These are phyloP conservation scores for Mallotus villosus DNA, from an alignment of 2,797 vertebrate species.

Conservation along the genomic window DNA sequence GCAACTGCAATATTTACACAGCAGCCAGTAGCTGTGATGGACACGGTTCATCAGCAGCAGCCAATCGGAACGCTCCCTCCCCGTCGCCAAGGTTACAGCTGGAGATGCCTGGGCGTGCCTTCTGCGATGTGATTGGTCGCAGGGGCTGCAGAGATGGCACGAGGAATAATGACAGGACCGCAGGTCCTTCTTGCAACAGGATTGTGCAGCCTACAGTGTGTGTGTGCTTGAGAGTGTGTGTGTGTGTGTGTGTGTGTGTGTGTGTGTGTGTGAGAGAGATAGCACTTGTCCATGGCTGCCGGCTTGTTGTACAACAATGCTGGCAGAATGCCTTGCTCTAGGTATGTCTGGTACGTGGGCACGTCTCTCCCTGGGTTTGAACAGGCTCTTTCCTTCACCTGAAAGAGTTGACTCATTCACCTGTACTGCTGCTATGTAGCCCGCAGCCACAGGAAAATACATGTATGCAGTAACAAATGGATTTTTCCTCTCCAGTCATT, in stretches of 20 bases:
- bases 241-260: not conserved
- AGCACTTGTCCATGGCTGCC: no score
- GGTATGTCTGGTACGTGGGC: not conserved
- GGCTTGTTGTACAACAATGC: no score
- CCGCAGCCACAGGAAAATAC: no score
- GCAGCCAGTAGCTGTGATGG: not conserved
- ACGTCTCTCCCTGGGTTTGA: no score
- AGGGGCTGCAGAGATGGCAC: not conserved
- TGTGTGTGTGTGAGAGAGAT: not conserved
- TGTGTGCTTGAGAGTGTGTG: not conserved
- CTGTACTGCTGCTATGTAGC: no score
- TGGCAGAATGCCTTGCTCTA: not conserved
- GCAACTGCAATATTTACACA: not conserved
- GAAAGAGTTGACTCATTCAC: no score
- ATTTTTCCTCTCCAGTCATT: no score
- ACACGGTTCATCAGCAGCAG: not conserved
- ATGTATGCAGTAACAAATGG: no score
- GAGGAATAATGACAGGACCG: not conserved
- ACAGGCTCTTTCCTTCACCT: no score
- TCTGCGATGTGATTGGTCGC: conserved; percentile 4
- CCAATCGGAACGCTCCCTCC: not conserved
- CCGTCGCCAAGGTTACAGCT: conserved; percentile 3
- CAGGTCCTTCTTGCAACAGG: not conserved
- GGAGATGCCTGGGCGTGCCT: not conserved
- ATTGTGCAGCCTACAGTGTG: not conserved